Base-by-base conservation (phyloP, 2,113 vertebrate species). In the Cynocephalus volans region DNA sequence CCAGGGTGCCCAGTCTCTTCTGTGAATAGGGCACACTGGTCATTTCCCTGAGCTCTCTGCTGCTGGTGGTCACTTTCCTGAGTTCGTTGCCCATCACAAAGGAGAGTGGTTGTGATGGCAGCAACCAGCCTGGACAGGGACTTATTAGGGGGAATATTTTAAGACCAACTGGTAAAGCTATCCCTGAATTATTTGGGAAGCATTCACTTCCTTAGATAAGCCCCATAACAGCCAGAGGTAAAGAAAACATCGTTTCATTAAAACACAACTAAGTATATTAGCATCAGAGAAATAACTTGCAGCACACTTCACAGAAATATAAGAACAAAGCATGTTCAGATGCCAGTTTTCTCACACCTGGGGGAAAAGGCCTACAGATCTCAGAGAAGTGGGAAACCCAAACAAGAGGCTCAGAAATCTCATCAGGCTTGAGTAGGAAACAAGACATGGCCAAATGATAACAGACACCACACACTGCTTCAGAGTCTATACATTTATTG, bases 401-500 rank as follows among this genome's bases (percentile, higher is more conserved):
- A 41, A 33, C 24, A 84, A 64, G 87, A 6, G 65, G 54, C 48
- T 52, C 19, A 18, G 41, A 72, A 67, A 36, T 72, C 65, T 82
- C 75, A 6, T 15, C 41, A 52, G 33, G 73, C 64, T 77, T 85
- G 36, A 65, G 50, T 1, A 56, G 45, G 15, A 77, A 31, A 62
- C 0, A 87, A 24, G 18, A 41, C 41, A 41, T 0, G 18, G 19
- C n/a, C 64, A 84, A 64, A 86, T 23, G 60, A 73, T 6, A 58
- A 80, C 5, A 48, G 21, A 82, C 26, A 75, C 12, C 82, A 80
- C 62, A 41, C 41, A 18, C 41, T 33, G 45, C 64, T 67, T 81
- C 31, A 7, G 6, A 87, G 48, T 81, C 90, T 87, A 41, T 58
- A 83, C 18, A 89, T 97, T 97, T 98, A 97, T 97, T 98, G 91